phyloP scores from a whole-genome alignment of 2,888 invertebrate species.

The Dorcus hopei region DNA sequence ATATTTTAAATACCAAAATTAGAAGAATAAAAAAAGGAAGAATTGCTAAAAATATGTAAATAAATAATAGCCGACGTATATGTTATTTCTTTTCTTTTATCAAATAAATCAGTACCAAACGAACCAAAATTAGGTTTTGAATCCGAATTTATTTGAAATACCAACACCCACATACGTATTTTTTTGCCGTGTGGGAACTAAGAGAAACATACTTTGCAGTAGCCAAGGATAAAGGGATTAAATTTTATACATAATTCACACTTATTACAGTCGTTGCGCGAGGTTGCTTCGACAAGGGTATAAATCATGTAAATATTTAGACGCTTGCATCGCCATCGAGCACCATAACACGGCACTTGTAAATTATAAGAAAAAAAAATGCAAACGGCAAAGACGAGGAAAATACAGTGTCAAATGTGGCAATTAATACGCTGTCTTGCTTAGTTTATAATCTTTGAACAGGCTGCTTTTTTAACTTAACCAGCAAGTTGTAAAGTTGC shows the following conservation, averaged over 20 bases:
- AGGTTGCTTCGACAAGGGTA: slow-evolving; percentile 28
- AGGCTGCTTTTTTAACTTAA: too few relatives aligned
- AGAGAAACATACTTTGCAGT: slow-evolving; percentile 7
- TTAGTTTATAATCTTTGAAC: slow-evolving; percentile 14
- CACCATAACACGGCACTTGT: neutral
- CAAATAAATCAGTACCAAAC: too few relatives aligned
- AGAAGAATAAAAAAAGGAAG: neutral
- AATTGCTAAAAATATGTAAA: neutral
- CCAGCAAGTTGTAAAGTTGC: too few relatives aligned
- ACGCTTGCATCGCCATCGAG: neutral
- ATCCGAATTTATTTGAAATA: too few relatives aligned
- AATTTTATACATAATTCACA: slow-evolving; percentile 29
- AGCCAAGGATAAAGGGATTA: slow-evolving; percentile 24
- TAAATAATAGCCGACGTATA: slow-evolving; percentile 3
- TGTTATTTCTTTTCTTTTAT: too few relatives aligned
- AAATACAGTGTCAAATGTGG: slow-evolving; percentile 10
- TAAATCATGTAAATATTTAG: slow-evolving; percentile 26
- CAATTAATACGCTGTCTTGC: slow-evolving; percentile 12
- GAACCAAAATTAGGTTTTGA: too few relatives aligned
- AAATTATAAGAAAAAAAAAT: slow-evolving; percentile 2
- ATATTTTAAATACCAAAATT: slow-evolving; percentile 1
- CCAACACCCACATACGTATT: too few relatives aligned
- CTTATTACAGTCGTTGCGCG: slow-evolving; percentile 31
- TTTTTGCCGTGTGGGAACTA: too few relatives aligned
- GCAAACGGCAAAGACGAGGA: slow-evolving; percentile 4